These are phyloP conservation scores for Corythaeola cristata DNA, from an alignment of 2,113 vertebrate genomes.

Conservation along the genomic window DNA sequence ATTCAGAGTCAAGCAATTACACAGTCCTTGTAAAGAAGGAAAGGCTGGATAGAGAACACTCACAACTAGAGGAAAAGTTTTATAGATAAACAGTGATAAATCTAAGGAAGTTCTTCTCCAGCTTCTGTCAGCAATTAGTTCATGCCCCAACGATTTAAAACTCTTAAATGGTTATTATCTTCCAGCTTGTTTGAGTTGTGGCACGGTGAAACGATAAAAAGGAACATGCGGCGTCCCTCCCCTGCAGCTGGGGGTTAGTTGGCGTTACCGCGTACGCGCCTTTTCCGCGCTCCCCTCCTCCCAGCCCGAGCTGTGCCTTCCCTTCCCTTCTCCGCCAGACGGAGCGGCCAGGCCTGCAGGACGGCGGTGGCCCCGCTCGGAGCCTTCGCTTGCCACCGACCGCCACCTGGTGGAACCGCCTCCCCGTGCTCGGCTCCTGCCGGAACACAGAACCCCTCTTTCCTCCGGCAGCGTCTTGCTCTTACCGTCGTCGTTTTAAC, in stretches of 20 bases:
- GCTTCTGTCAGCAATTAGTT: not conserved
- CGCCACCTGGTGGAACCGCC: not conserved
- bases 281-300: too few relatives aligned
- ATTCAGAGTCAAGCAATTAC: not conserved
- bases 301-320: too few relatives aligned
- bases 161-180: fast-evolving
- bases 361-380: too few relatives aligned
- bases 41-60: not conserved
- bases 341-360: too few relatives aligned
- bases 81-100: not conserved
- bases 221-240: fast-evolving
- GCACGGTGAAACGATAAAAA: fast-evolving
- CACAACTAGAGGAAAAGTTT: not conserved
- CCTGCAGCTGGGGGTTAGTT: not conserved
- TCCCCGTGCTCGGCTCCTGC: not conserved
- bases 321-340: too few relatives aligned
- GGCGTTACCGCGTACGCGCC: too few relatives aligned
- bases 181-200: not conserved
- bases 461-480: too few relatives aligned
- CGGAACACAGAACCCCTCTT: too few relatives aligned
- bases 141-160: not conserved
- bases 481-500: fast-evolving
- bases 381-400: not conserved
- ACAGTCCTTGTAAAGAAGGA: not conserved
- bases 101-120: not conserved